Evolutionary conservation across 2,797 vertebrate genomes (phyloP).

Genomic region (Tenualosa thibaudeaui): DNA sequence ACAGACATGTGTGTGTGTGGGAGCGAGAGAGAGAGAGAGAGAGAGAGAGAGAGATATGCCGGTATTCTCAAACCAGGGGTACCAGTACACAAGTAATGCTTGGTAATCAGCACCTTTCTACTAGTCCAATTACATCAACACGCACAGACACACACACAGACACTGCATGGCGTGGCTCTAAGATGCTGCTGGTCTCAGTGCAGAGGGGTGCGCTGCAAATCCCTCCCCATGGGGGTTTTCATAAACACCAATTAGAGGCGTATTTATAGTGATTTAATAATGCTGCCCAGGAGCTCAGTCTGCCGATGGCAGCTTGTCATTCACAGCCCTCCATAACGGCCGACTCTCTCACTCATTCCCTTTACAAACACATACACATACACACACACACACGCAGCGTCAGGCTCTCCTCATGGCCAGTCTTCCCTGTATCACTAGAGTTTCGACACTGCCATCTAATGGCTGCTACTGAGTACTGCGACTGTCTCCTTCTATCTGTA

Average conservation of each 20-base stretch:
- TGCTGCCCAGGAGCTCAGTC: conserved; percentile 33
- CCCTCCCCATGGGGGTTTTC: conserved; percentile 18
- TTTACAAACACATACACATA: background rate
- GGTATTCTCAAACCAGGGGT: background rate
- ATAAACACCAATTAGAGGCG: conserved; percentile 37
- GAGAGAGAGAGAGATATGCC: too few species aligned
- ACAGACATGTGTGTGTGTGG: background rate
- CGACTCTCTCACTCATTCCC: background rate
- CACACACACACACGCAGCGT: background rate
- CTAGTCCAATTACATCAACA: background rate
- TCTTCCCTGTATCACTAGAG: conserved; percentile 32
- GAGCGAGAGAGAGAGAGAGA: too few species aligned
- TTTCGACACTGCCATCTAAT: conserved; percentile 70
- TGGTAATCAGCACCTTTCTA: background rate
- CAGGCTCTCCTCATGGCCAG: background rate
- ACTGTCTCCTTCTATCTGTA: background rate
- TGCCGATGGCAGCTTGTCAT: conserved; percentile 24
- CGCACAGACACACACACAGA: background rate
- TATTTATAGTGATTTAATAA: conserved; percentile 42
- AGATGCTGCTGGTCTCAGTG: background rate
- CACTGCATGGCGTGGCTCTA: background rate
- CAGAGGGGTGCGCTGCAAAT: background rate
- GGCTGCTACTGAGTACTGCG: conserved; percentile 43
- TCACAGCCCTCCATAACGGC: background rate
- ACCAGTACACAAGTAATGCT: background rate